These are phyloP conservation scores for Mechanitis messenoides DNA, from an alignment of 2,888 invertebrate species.

Conservation along the genomic window DNA sequence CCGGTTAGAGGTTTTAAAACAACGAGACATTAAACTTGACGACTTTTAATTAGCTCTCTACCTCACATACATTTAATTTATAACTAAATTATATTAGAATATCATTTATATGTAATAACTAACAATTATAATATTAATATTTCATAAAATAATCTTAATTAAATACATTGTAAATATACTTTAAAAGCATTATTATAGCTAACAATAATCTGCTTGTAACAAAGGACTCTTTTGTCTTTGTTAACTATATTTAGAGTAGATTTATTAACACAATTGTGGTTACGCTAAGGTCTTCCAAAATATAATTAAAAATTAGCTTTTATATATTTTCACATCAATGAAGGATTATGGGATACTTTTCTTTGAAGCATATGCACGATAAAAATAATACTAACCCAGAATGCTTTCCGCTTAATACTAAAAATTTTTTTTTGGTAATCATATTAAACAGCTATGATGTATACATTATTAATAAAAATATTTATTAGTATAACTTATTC, in stretches of 20 bases:
- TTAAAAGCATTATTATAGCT: too few species aligned
- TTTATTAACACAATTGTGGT: conserved; percentile 8
- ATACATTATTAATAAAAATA: too few species aligned
- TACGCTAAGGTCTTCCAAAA: conserved; percentile 6
- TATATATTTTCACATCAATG: conserved; percentile 19
- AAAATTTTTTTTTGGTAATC: too few species aligned
- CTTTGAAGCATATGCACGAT: conserved; percentile 31
- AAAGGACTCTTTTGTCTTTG: not conserved
- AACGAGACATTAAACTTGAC: conserved; percentile 21
- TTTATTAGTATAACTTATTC: too few species aligned
- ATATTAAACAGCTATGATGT: too few species aligned
- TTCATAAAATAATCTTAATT: too few species aligned
- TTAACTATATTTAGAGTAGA: not conserved
- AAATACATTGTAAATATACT: too few species aligned
- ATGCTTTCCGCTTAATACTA: conserved; percentile 25
- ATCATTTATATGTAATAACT: not conserved
- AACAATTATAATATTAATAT: too few species aligned
- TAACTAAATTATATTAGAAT: not conserved
- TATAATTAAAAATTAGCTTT: conserved; percentile 12
- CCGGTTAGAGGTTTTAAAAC: conserved; percentile 25
- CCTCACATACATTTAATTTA: conserved; percentile 10
- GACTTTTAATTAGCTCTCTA: conserved; percentile 26
- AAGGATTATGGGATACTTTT: conserved; percentile 28
- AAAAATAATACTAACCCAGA: conserved; percentile 32
- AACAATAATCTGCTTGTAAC: too few species aligned